Evolutionary conservation across 2,888 invertebrate genomes (phyloP), one percentile per base, ranked within the genome.

Genomic region (Eristalinus aeneus): DNA sequence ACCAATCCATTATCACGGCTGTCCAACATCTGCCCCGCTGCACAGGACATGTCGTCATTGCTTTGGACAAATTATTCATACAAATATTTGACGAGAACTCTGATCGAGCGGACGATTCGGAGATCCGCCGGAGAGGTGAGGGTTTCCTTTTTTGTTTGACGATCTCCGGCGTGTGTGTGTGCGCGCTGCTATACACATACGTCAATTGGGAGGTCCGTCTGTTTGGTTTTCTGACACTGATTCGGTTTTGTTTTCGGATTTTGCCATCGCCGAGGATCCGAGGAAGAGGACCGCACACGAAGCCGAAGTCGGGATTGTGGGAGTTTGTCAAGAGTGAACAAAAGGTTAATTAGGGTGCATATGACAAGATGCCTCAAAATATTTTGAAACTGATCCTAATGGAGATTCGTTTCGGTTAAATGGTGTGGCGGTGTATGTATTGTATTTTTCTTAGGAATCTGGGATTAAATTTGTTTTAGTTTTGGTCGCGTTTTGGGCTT

Each of bases 21-120:
- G 58, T 79, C 27, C n/a, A 72, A 71, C 79, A 22, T 53, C 22
- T 61, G 20, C 54, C 31, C n/a, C 56, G 31, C 36, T 75, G 60
- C 5, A 34, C 71, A 31, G 76, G 74, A 74, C 60, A 80, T 34
- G 54, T 73, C 53, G 61, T 53, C 34, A 63, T 1, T 46, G 64
- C 68, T 71, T 80, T 53, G 46, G 61, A 75, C 72, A 78, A 78
- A 78, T 72, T 85, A 85, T 80, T 85, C 84, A 76, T 80, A 72
- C 75, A 85, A 85, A 85, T 85, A 85, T 85, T 85, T 85, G 80
- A 85, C 75, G 75, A 64, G 76, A 80, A 54, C 9, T 46, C 46
- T 16, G 46, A 16, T 6, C 16, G 8, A 16, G 16, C 34, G 9
- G 46, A 16, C 46, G 36, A 32, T 31, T 11, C 23, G 54, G 11